Conservation (phyloP, 2,888 invertebrate genomes). For the Fabriciana adippe region DNA sequence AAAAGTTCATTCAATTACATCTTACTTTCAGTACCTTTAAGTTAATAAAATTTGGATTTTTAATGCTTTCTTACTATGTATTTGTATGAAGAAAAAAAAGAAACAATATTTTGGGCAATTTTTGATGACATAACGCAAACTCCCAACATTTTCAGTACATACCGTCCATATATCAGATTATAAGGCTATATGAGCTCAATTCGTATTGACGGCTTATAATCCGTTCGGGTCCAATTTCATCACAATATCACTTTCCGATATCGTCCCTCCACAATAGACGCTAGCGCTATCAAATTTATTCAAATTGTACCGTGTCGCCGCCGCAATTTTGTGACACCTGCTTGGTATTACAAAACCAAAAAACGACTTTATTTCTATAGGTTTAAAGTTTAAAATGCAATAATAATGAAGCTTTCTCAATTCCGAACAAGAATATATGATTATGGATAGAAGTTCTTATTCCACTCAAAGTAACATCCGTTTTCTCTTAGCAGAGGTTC, state of each 20-base stretch:
- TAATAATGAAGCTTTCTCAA: conserved; percentile 46
- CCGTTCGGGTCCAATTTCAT: conserved; percentile 67
- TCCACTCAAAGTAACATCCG: conserved; percentile 78
- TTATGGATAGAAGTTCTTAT: conserved; percentile 77
- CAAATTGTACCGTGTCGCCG: conserved; percentile 76
- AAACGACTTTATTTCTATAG: conserved; percentile 33
- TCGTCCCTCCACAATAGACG: conserved; percentile 58
- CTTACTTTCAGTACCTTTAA: no score
- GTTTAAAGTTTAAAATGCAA: conserved; percentile 43
- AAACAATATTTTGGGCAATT: no score
- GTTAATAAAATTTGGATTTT: no score
- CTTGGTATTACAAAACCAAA: conserved; percentile 46
- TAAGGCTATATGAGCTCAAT: conserved; percentile 42
- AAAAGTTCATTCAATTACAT: no score
- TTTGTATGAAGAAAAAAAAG: no score
- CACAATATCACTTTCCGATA: conserved; percentile 74
- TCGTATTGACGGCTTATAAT: conserved; percentile 55
- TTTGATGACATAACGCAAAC: background rate
- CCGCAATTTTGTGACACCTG: conserved; percentile 67
- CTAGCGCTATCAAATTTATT: conserved; percentile 75
- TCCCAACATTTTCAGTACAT: background rate
- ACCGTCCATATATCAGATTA: conserved; percentile 8
- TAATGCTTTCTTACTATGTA: no score
- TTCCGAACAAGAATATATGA: conserved; percentile 65
- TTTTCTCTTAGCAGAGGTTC: conserved; percentile 76